Percentiles rank a stretch among this genome's conserved stretches.
These are phyloP conservation scores for Rhizomys pruinosus DNA, from an alignment of 2,113 vertebrate genomes.

Conservation along the genomic window DNA sequence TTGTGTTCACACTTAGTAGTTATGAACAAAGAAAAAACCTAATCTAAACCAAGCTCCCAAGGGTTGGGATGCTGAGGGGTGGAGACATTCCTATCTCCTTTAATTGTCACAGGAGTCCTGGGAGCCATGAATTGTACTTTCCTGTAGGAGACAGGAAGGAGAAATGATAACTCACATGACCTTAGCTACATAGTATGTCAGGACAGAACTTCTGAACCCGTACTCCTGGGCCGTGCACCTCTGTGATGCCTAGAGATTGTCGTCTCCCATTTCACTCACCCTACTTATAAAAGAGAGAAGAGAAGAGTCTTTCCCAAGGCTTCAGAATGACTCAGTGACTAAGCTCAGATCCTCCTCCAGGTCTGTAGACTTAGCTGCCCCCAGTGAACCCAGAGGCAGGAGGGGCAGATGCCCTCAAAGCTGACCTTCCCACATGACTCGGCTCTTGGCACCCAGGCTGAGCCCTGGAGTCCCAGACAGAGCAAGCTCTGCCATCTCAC, in stretches of 20 bases:
- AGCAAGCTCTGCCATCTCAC: constrained; percentile 75
- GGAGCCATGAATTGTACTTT: background rate
- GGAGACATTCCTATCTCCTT: background rate
- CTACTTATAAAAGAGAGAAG: background rate
- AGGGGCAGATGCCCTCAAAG: constrained; percentile 48
- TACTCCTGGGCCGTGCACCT: background rate
- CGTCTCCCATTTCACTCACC: background rate
- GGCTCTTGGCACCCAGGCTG: constrained; percentile 81
- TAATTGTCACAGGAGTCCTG: background rate
- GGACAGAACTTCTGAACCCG: background rate
- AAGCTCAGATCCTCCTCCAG: constrained; percentile 24
- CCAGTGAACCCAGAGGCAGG: constrained; percentile 64
- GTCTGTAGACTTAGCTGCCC: constrained; percentile 28
- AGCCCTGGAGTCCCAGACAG: constrained; percentile 81
- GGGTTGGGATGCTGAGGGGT: background rate
- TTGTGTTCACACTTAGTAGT: background rate
- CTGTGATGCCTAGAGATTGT: background rate
- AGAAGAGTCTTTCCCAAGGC: background rate
- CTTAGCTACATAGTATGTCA: background rate
- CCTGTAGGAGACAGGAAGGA: background rate
- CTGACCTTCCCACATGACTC: constrained; percentile 69
- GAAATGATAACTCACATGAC: background rate
- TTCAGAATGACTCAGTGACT: constrained; percentile 19
- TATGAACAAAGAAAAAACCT: background rate
- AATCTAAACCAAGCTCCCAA: background rate